These are phyloP conservation scores for Meiosimyza decipiens DNA, from an alignment of 2,888 invertebrate species.

Conservation along the genomic window DNA sequence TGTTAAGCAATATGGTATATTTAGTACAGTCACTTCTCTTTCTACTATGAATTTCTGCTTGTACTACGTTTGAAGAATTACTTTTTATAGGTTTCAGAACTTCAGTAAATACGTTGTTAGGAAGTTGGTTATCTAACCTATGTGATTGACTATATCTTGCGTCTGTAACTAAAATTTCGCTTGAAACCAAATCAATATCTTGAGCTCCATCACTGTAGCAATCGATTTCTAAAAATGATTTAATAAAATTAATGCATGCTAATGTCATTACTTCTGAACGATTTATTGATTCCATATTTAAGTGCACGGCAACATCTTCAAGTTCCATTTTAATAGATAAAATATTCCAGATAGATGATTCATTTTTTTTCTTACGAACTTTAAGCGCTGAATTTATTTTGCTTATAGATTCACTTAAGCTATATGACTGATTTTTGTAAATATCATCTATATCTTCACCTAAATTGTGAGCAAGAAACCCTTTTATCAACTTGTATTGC, in stretches of 20 bases:
- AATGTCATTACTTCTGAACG: conserved; percentile 68
- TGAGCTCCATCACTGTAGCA: conserved; percentile 88
- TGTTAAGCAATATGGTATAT: conserved; percentile 90
- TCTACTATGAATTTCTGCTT: conserved; percentile 81
- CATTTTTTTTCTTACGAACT: conserved; percentile 49
- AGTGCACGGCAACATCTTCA: conserved; percentile 82
- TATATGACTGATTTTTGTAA: conserved; percentile 56
- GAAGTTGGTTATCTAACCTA: conserved; percentile 37
- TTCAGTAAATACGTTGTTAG: conserved; percentile 86
- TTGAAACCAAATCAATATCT: conserved; percentile 92
- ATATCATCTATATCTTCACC: conserved; percentile 84
- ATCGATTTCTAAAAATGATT: conserved; percentile 87
- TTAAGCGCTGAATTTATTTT: conserved; percentile 56
- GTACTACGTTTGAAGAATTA: conserved; percentile 69
- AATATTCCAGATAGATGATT: conserved; percentile 76
- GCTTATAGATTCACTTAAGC: conserved; percentile 58
- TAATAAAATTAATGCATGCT: conserved; percentile 91
- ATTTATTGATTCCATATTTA: conserved; percentile 66
- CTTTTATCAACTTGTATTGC: conserved; percentile 89
- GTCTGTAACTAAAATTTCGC: conserved; percentile 70
- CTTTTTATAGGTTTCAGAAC: conserved; percentile 82
- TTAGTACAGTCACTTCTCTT: conserved; percentile 76
- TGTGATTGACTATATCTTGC: conserved; percentile 50
- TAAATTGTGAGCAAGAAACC: conserved; percentile 88
- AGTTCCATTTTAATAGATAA: conserved; percentile 86